Percentiles rank a stretch among this genome's conserved stretches.
phyloP scores from a whole-genome alignment of 2,113 vertebrate species.

The Chrysemys picta region DNA sequence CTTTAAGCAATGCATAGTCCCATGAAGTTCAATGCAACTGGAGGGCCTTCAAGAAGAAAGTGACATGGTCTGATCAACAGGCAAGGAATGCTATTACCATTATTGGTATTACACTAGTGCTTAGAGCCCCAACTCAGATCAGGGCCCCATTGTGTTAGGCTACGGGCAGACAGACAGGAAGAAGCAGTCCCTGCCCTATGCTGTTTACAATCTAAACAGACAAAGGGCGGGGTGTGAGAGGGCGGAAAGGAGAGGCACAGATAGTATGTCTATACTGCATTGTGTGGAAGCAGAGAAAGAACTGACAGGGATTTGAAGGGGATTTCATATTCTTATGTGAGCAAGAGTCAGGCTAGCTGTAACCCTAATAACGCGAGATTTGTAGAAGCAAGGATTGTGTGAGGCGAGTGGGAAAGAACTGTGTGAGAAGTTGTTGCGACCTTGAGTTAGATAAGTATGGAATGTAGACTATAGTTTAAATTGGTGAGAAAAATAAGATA shows the following conservation, averaged over 20 bases:
- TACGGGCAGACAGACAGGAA: neutral
- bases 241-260: neutral
- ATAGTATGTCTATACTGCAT: neutral
- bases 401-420: no score
- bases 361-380: no score
- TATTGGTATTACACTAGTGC: neutral
- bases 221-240: neutral
- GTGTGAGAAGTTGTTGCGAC: no score
- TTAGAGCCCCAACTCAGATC: neutral
- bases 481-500: no score
- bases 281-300: neutral
- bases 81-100: neutral
- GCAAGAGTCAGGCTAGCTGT: no score
- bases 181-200: neutral
- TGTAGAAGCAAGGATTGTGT: no score
- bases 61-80: neutral
- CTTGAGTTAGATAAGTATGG: no score
- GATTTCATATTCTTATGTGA: no score
- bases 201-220: neutral
- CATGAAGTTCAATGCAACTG: neutral
- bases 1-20: neutral
- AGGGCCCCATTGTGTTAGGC: neutral
- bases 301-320: no score
- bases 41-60: neutral
- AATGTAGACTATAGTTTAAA: no score